Percentiles rank a stretch among this genome's conserved stretches.
phyloP scores from a whole-genome alignment of 2,888 invertebrate genomes.

The Asteroscopus sphinx region DNA sequence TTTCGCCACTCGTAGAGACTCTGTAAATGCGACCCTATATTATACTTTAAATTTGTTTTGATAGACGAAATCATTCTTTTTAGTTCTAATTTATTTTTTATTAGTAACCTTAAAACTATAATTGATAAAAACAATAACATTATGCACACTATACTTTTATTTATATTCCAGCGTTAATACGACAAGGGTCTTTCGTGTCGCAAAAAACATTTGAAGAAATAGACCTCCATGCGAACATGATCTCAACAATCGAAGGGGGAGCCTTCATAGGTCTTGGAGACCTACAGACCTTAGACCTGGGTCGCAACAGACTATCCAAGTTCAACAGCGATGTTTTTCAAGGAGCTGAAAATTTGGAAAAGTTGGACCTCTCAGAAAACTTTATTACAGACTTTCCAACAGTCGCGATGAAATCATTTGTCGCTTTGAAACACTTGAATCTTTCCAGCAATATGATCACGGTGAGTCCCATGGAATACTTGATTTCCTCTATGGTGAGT shows the following conservation, averaged over 20 bases:
- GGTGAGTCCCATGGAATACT: constrained; percentile 91
- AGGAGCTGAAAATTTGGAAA: constrained; percentile 93
- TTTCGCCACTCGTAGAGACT: no score
- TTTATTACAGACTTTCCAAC: constrained; percentile 95
- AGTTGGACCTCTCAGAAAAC: constrained; percentile 96
- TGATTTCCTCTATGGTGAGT: no score
- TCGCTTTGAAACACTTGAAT: constrained; percentile 93
- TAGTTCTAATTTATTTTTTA: no score
- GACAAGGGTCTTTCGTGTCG: constrained; percentile 92
- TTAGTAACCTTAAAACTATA: no score
- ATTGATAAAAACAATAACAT: no score
- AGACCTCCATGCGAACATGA: constrained; percentile 94
- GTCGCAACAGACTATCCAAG: constrained; percentile 94
- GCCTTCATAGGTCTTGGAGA: constrained; percentile 92
- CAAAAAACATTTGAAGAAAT: constrained; percentile 93
- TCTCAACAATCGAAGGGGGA: constrained; percentile 93
- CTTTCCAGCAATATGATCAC: constrained; percentile 96
- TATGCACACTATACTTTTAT: neutral
- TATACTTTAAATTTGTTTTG: no score
- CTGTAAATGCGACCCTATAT: no score
- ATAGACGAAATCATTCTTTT: no score
- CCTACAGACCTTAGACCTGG: constrained; percentile 92
- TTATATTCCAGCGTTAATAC: constrained; percentile 90
- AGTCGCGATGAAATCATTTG: constrained; percentile 93
- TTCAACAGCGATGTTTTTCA: constrained; percentile 96